These are phyloP conservation scores for Hydrocynus forskahlii DNA, from an alignment of 2,797 vertebrate genomes.

Conservation along the genomic window DNA sequence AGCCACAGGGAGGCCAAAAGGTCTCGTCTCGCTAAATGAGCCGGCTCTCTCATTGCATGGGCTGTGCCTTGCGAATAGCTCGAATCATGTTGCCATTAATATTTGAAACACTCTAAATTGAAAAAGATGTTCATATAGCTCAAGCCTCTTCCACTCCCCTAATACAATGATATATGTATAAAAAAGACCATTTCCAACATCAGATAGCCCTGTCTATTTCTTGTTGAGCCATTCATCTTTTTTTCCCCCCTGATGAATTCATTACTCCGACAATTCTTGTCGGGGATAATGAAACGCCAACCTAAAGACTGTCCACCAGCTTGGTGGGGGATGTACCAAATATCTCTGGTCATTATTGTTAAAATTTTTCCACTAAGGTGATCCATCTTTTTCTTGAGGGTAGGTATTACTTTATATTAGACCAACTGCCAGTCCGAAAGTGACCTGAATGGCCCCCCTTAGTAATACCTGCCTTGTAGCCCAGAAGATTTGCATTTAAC, in stretches of 20 bases:
- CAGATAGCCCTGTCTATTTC: conserved; percentile 84
- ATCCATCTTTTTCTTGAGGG: conserved; percentile 73
- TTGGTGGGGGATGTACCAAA: conserved; percentile 78
- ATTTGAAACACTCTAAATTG: conserved; percentile 87
- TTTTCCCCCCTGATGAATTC: conserved; percentile 85
- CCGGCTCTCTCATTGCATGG: conserved; percentile 59
- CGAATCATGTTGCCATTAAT: conserved; percentile 87
- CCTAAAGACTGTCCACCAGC: conserved; percentile 76
- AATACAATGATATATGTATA: conserved; percentile 85
- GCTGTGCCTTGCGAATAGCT: conserved; percentile 73
- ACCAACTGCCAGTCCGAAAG: conserved; percentile 62
- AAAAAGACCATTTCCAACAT: conserved; percentile 82
- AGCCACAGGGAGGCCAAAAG: conserved; percentile 60
- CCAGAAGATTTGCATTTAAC: conserved; percentile 30
- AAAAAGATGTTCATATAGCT: conserved; percentile 84
- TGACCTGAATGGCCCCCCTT: conserved; percentile 67
- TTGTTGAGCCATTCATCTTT: conserved; percentile 87
- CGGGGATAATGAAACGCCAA: conserved; percentile 88
- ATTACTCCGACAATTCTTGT: conserved; percentile 85
- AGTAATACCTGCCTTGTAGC: conserved; percentile 48
- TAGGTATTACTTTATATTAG: conserved; percentile 63
- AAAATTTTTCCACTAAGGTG: conserved; percentile 70
- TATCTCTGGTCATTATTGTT: conserved; percentile 82
- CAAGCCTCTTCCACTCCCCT: conserved; percentile 82
- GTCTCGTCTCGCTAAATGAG: conserved; percentile 62